Conservation (phyloP, 2,113 vertebrate genomes). For the Proteles cristata region DNA sequence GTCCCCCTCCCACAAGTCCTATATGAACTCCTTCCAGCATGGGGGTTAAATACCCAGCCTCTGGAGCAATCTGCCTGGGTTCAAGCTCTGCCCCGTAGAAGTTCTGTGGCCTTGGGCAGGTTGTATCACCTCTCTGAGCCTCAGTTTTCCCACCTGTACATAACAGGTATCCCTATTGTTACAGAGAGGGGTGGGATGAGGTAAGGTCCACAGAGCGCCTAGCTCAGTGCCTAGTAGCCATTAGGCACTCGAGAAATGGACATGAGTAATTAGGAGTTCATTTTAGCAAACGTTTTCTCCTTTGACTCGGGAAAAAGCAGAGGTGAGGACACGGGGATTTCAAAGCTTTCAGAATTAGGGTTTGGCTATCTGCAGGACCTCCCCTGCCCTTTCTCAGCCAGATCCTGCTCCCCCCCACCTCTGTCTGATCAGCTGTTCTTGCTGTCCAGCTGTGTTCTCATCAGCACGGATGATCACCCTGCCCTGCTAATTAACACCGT, state of each 20-base stretch:
- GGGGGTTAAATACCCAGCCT: background rate
- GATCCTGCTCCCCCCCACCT: background rate
- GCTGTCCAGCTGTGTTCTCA: slow-evolving; percentile 65
- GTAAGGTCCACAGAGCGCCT: background rate
- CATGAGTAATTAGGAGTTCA: background rate
- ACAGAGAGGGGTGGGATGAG: background rate
- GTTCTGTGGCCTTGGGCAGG: slow-evolving; percentile 8
- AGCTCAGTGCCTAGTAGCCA: background rate
- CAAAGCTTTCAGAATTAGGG: background rate
- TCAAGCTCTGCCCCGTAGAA: background rate
- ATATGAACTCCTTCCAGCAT: background rate
- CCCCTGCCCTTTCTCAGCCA: background rate
- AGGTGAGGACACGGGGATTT: background rate
- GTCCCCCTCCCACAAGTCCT: too few relatives aligned
- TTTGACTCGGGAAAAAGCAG: background rate
- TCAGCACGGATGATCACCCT: slow-evolving; percentile 52
- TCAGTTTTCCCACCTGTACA: background rate
- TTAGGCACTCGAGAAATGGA: background rate
- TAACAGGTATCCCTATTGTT: background rate
- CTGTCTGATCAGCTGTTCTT: slow-evolving; percentile 50
- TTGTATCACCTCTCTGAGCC: background rate
- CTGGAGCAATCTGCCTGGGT: background rate
- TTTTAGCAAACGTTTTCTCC: background rate
- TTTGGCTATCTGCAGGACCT: background rate
- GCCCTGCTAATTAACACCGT: slow-evolving; percentile 67